Conservation (phyloP, 2,113 vertebrate species). For the Kryptolebias marmoratus region DNA sequence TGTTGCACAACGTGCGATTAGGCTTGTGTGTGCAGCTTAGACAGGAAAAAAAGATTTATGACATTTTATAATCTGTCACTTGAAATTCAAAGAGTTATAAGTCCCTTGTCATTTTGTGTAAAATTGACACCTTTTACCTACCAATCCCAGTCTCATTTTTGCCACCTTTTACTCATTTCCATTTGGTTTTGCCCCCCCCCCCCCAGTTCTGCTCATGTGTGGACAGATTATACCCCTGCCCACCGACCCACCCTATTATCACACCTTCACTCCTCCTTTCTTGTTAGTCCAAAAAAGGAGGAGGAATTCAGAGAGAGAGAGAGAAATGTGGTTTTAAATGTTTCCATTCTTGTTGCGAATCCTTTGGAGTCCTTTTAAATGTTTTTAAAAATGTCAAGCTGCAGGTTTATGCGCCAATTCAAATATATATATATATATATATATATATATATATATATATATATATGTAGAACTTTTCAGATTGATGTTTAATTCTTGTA, state of each 20-base stretch:
- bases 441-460: no score
- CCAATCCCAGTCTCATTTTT: slow-evolving; percentile 21
- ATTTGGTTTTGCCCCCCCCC: background rate
- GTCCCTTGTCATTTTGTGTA: slow-evolving; percentile 57
- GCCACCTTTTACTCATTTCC: background rate
- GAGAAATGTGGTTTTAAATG: slow-evolving; percentile 39
- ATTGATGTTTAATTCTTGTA: no score
- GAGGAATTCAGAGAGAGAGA: slow-evolving; percentile 18
- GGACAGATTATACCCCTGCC: no score
- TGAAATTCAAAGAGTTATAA: slow-evolving; percentile 52
- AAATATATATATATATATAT: no score
- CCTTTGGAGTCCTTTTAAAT: background rate
- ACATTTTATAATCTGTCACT: slow-evolving; percentile 64
- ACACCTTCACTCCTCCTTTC: slow-evolving; percentile 45
- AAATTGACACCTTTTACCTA: slow-evolving; percentile 64
- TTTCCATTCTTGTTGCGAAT: slow-evolving; percentile 48
- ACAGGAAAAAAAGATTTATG: slow-evolving; percentile 64
- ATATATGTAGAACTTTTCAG: no score
- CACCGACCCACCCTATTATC: slow-evolving; percentile 38
- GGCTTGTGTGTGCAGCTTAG: slow-evolving; percentile 20
- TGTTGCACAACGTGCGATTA: no score
- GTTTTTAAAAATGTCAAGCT: background rate
- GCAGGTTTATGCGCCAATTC: no score
- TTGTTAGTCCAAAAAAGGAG: slow-evolving; percentile 47
- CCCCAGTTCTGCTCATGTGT: slow-evolving; percentile 27